Evolutionary conservation across 1,140 invertebrate genomes (phyloP), one percentile per base, ranked within the genome.

Genomic region (Zaprionus tsacasi): DNA sequence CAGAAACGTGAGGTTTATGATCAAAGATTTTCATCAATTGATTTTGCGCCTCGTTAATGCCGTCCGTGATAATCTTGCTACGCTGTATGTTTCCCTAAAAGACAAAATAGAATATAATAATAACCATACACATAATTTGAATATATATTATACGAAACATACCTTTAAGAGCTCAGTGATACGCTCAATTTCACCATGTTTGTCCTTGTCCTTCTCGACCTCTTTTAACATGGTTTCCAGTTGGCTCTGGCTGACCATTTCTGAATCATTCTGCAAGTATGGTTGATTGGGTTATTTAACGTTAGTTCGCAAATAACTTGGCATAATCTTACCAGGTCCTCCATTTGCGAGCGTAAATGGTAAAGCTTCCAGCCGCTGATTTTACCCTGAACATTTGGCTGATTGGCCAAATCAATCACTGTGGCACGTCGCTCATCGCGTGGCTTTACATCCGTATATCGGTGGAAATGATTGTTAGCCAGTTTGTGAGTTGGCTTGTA

Each of bases 321-420:
- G 15, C 43, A 17, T 6, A 15, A 8, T 33, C 80, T 93, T 92
- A 98, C 97, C 93, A 99, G 93, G 93, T 98, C 97, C 86, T 99
- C 97, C 95, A 99, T 96, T 94, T 99, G 98, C 30, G 97, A 95
- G 13, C 95, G 96, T 57, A 99, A 94, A 93, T 99, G 97, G 94
- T 98, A 96, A 33, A 99, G 94, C 94, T 99, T 99, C 98, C 98
- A 99, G 11, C 98, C 98, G 91, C 97, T 97, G n/a, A 97, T 94
- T 93, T 97, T 98, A 79, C 98, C 96, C 69, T 97, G 93, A 27
- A 98, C 96, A 88, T 97, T 95, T 80, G 96, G 96, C 91, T 99
- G 98, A 93, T 96, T 97, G 2, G 98, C 97, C 76, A 99, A 93
- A 93, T 99, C 98, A 86, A 96, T 96, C 3, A 98, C 95, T 6